phyloP scores from a whole-genome alignment of 2,113 vertebrate genomes.

The Chrysochloris asiatica region DNA sequence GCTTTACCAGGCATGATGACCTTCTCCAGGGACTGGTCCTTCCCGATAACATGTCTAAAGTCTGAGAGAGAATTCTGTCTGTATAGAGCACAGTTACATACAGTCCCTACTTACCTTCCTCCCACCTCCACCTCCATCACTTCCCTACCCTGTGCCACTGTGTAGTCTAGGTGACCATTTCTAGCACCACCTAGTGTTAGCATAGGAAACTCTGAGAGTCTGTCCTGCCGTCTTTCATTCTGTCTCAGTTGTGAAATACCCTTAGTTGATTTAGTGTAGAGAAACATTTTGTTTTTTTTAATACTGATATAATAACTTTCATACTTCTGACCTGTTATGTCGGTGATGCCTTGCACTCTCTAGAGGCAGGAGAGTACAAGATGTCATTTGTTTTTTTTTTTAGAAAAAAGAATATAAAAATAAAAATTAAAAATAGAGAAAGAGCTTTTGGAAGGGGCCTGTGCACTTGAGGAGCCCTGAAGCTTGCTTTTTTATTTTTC shows the following conservation, averaged over 20 bases:
- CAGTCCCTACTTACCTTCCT: rapidly evolving
- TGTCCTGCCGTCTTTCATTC: not conserved
- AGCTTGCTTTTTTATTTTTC: not conserved
- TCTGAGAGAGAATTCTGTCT: too few species aligned
- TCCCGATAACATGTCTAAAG: too few species aligned
- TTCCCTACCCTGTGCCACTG: rapidly evolving
- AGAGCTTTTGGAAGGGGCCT: not conserved
- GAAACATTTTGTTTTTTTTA: not conserved
- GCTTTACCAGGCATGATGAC: too few species aligned
- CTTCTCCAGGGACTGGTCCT: too few species aligned
- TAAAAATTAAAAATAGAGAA: not conserved
- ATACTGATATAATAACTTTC: not conserved
- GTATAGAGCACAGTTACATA: rapidly evolving
- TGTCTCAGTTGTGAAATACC: not conserved
- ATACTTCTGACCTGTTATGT: not conserved
- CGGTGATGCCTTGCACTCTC: not conserved
- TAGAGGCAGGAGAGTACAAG: not conserved
- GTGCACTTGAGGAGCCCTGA: not conserved
- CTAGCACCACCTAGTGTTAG: not conserved
- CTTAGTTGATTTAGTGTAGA: not conserved
- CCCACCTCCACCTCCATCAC: rapidly evolving
- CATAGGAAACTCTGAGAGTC: not conserved
- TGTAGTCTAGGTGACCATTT: too few species aligned
- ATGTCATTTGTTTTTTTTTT: not conserved
- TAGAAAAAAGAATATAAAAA: not conserved